Evolutionary conservation across 1,140 invertebrate species (phyloP), one percentile per base, ranked within the genome.

Genomic region (Trichoplusia ni): DNA sequence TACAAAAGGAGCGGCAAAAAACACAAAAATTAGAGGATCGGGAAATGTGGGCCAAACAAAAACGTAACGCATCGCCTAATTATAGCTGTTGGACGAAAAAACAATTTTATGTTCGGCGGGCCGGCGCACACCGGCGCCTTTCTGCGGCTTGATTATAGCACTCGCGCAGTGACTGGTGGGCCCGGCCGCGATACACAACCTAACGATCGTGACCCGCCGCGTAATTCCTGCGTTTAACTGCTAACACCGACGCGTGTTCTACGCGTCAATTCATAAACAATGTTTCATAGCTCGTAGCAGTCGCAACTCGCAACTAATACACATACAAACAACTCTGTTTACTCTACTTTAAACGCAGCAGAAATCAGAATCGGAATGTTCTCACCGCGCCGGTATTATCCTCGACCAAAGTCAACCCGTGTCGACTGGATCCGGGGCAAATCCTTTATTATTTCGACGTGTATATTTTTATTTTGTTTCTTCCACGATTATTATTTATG

Each of bases 11-110:
- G 76, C 77, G 81, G 84, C 84, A 89, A 89, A 90, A 90, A 90
- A 87, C 71, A 80, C 71, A 87, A 81, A 90, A 90, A 89, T 89
- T 89, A 89, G 86, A 84, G 84, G 84, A 89, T 87, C 84, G 86
- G 80, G 83, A 89, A 90, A 90, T 90, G 86, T 90, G 86, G 86
- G 86, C 84, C 86, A 90, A 90, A 90, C 86, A 90, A 89, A 90
- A 90, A 90, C 86, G 82, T 85, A 86, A 86, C 84, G 78, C 81
- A 90, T 90, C 79, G 84, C 77, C 84, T 90, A 90, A 90, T 90
- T 90, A 90, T 90, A 90, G 87, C 79, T 84, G 79, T 89, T 81
- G 82, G 56, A 70, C 73, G 75, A 85, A 89, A 89, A 90, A 90
- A 90, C 86, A 90, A 89, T 90, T 89, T 90, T 86, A 84, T 86